Base-by-base conservation (phyloP, 2,113 vertebrate genomes). In the Phylloscopus trochiloides region DNA sequence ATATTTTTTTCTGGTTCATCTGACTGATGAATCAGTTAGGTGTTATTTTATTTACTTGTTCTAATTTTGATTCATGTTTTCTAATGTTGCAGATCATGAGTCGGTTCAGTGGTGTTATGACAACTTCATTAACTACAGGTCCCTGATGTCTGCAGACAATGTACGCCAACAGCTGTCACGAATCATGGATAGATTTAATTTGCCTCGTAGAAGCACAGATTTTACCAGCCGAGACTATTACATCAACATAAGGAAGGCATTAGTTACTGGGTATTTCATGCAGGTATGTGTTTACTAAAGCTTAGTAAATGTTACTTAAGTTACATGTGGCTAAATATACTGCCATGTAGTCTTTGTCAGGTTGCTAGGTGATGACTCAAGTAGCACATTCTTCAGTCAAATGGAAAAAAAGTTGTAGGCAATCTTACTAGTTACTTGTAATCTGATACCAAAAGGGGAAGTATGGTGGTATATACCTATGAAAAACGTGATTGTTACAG, bases 121-220 rank as follows among this genome's bases (percentile, higher is more conserved):
- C 99, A 99, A 99, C 98, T 99, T 99, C 98, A 99, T 99, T 97
- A 99, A 99, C 99, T 99, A 99, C 98, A 99, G 99, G 91, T 99
- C 99, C 79, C 98, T 99, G 98, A 99, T 99, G 99, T 99, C 99
- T 90, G 99, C 99, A 89, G 99, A 99, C 98, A 99, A 99, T 85
- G 99, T 99, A 96, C 98, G 99, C 96, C 99, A 99, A 91, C 99
- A 99, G 98, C 99, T 99, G 96, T 99, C 99, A 82, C 98, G 99
- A 98, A 99, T 99, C 98, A 99, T 99, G 99, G 99, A 99, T 98
- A 99, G 99, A 95, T 99, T 99, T 98, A 99, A 99, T 97, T 98
- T 99, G 98, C 99, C 99, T 38, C 99, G 99, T 59, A 98, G 99
- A 94, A 99, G 99, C 98, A 99, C 99, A 67, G 99, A 99, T 94